Percentiles rank a stretch among this genome's conserved stretches.
Conservation (phyloP, 1,140 invertebrate species). For the Drosophila pseudoobscura region DNA sequence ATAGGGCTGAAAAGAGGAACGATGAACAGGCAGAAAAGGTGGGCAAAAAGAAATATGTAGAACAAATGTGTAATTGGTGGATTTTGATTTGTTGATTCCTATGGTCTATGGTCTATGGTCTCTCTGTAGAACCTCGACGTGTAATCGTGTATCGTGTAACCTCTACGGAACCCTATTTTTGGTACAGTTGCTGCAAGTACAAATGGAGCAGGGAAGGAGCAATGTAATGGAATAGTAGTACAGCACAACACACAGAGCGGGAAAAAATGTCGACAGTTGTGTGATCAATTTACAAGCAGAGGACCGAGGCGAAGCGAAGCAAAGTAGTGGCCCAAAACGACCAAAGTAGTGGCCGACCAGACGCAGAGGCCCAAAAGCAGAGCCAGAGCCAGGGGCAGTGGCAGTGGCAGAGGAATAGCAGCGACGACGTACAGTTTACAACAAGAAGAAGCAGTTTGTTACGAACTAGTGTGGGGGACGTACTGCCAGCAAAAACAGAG, state of each 20-base stretch:
- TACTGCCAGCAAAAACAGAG: conserved; percentile 71
- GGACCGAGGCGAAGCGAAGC: too few relatives aligned
- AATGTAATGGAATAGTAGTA: conserved; percentile 19
- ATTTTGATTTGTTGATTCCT: too few relatives aligned
- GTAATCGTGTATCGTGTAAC: too few relatives aligned
- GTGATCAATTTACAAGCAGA: too few relatives aligned
- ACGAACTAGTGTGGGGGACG: conserved; percentile 75
- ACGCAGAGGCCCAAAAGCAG: conserved; percentile 34
- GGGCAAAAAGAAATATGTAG: too few relatives aligned
- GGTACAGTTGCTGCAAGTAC: neutral
- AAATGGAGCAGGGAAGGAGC: neutral
- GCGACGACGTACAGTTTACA: conserved; percentile 40
- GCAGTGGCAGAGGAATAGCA: conserved; percentile 33
- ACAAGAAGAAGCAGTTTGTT: conserved; percentile 79
- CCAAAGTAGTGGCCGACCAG: neutral
- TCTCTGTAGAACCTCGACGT: too few relatives aligned
- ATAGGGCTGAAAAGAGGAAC: too few relatives aligned
- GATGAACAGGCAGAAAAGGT: too few relatives aligned
- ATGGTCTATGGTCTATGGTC: too few relatives aligned
- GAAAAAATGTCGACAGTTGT: too few relatives aligned
- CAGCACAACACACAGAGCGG: conserved; percentile 26
- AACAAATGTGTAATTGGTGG: neutral
- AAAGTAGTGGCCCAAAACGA: too few relatives aligned
- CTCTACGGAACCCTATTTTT: too few relatives aligned
- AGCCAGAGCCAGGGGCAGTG: neutral